Evolutionary conservation across 2,113 vertebrate species (phyloP), one percentile per base, ranked within the genome.

Genomic region (Rhabdornis inornatus): DNA sequence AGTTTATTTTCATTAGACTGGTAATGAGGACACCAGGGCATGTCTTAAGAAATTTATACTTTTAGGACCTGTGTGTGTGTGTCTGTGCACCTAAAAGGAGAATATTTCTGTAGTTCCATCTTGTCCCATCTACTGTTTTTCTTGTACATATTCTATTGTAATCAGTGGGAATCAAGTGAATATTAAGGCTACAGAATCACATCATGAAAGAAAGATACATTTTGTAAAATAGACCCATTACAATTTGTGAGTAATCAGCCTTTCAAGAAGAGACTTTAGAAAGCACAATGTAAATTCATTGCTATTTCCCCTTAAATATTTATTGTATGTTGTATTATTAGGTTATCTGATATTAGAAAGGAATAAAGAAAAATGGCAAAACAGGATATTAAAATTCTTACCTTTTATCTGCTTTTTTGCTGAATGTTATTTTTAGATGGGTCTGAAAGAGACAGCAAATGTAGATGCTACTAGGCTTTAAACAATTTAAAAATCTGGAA

Each of bases 271-370:
- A 78, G 76, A 92, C 60, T 90, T 93, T 42, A 89, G 69, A 86
- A 95, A 93, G 64, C 80, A 90, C 75, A 88, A 88, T 71, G 88
- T 44, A 93, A 84, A 95, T 94, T 90, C 83, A 88, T 90, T 83
- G 79, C 56, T 94, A 83, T 95, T 97, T 95, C 55, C 28, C 76
- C 76, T 88, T 93, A 96, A 95, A 95, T 94, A 95, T 95, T 91
- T 96, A 90, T 94, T 96, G 22, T 93, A 92, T 55, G 44, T 86
- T 95, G 47, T 70, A 64, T 86, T 94, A 95, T 94, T 95, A 92
- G 82, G 68, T 96, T 95, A 94, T 93, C 63, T 83, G 85, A 93
- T 91, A 94, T 81, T 90, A 93, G 84, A 94, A 93, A 94, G 52
- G 71, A 78, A 88, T 91, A 95, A 92, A 90, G 85, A 93, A 90